Percentiles rank a stretch among this genome's conserved stretches.
These are phyloP conservation scores for Copidosoma aretas DNA, from an alignment of 2,888 invertebrate genomes.

Conservation along the genomic window DNA sequence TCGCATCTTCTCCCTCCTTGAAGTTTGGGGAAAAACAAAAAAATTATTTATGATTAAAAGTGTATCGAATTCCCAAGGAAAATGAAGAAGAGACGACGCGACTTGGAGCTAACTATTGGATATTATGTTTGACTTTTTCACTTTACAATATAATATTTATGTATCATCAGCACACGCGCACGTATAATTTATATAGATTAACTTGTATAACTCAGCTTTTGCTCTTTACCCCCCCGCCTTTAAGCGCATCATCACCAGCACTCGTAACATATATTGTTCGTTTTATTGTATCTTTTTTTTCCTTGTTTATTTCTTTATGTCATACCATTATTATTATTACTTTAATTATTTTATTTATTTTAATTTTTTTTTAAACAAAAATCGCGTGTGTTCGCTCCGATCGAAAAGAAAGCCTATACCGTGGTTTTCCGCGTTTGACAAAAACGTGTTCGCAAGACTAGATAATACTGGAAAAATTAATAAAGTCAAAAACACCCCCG, in stretches of 20 bases:
- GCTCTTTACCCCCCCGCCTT: too few relatives aligned
- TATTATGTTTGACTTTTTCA: not conserved
- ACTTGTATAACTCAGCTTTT: too few relatives aligned
- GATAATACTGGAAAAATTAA: conserved; percentile 62
- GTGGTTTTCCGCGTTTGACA: conserved; percentile 48
- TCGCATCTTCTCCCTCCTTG: too few relatives aligned
- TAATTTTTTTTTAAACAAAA: conserved; percentile 33
- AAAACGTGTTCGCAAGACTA: conserved; percentile 58
- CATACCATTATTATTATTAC: too few relatives aligned
- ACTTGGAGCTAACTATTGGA: conserved; percentile 1
- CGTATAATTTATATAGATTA: too few relatives aligned
- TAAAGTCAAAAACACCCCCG: conserved; percentile 52
- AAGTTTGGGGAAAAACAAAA: not conserved
- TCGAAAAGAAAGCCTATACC: conserved; percentile 44
- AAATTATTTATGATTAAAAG: conserved; percentile 1
- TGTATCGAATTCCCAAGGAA: conserved; percentile 2
- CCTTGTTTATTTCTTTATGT: too few relatives aligned
- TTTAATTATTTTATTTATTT: not conserved
- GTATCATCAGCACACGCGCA: too few relatives aligned
- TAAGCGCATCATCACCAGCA: too few relatives aligned
- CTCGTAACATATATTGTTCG: too few relatives aligned
- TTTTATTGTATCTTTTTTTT: too few relatives aligned
- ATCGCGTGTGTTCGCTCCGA: conserved; percentile 34
- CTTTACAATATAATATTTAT: too few relatives aligned
- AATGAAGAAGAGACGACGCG: conserved; percentile 10